A percentile compares a stretch with the other conserved stretches of the same genome.
phyloP scores from a whole-genome alignment of 1,140 invertebrate genomes.

The Tetramorium parvispinum region DNA sequence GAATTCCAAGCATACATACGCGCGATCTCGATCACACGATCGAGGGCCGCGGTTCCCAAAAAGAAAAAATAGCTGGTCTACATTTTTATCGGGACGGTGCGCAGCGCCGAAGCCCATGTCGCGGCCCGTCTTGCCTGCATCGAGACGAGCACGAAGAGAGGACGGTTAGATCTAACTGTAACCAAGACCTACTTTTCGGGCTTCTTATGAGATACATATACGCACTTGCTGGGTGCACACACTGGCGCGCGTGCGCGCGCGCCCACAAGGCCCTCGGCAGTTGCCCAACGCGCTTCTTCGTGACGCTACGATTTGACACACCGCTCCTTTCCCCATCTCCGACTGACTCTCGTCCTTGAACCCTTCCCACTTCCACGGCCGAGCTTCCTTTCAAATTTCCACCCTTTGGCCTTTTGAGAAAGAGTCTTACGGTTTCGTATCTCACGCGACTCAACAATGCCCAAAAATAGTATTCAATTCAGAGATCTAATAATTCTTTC shows the following conservation, averaged over 20 bases:
- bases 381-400: slow-evolving; percentile 60
- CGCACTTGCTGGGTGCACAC: background rate
- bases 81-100: background rate
- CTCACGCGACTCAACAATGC: background rate
- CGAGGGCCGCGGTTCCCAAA: background rate
- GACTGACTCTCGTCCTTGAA: slow-evolving; percentile 63
- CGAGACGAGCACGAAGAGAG: slow-evolving; percentile 56
- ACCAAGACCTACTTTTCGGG: slow-evolving; percentile 82
- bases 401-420: slow-evolving; percentile 45
- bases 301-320: background rate
- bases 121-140: slow-evolving; percentile 39
- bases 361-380: slow-evolving; percentile 50
- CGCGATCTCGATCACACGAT: background rate
- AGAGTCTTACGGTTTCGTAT: slow-evolving; percentile 19
- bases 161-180: slow-evolving; percentile 84
- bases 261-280: background rate
- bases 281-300: slow-evolving; percentile 53
- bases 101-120: background rate
- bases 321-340: slow-evolving; percentile 19
- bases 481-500: background rate
- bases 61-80: background rate
- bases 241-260: background rate
- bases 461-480: background rate
- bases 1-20: background rate
- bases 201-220: slow-evolving; percentile 38